Evolutionary conservation across 1,140 invertebrate genomes (phyloP), one percentile per base, ranked within the genome.

Genomic region (Drosophila lini): DNA sequence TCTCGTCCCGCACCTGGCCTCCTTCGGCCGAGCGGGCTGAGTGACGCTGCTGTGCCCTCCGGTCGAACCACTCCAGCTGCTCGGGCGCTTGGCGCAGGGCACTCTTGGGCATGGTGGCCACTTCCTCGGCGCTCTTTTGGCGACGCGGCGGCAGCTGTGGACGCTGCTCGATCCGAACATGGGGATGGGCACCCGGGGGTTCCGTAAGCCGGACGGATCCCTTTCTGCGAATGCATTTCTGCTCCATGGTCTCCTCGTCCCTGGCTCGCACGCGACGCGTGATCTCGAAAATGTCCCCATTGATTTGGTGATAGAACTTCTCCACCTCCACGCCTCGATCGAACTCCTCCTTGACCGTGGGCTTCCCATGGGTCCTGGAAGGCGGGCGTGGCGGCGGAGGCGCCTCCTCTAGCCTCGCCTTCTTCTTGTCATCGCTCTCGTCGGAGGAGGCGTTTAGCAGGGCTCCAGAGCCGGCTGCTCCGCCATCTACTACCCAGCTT

Each of bases 291-390:
- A 92, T 92, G 40, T 92, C 90, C 5, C 91, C 91, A 19, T 92
- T 92, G 53, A 92, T 92, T 63, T 92, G 91, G 56, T 92, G 91
- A 77, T 92, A 92, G 78, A 92, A 92, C 45, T 92, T 92, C 45
- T 92, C 91, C 40, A 92, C 91, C 58, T 91, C 91, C 2, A 92
- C 90, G 47, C 91, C 91, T 0, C 89, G 86, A 56, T 92, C 91
- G 59, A 92, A 92, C 32, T 92, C 86, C 55, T 92, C 89, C 25
- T 84, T 81, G 11, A 77, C 91, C n/a, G 80, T 85, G 34, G 74
- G 82, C 53, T 76, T 81, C 5, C 44, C 40, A 5, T 76, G 64
- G 10, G 74, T 65, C 2, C 84, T 80, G 25, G 83, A 75, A 1
- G 82, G 86, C 8, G 73, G 80, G n/a, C 73, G 80, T 67, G 77